phyloP scores from a whole-genome alignment of 1,140 invertebrate species.

The Gonatopus flavifemur region DNA sequence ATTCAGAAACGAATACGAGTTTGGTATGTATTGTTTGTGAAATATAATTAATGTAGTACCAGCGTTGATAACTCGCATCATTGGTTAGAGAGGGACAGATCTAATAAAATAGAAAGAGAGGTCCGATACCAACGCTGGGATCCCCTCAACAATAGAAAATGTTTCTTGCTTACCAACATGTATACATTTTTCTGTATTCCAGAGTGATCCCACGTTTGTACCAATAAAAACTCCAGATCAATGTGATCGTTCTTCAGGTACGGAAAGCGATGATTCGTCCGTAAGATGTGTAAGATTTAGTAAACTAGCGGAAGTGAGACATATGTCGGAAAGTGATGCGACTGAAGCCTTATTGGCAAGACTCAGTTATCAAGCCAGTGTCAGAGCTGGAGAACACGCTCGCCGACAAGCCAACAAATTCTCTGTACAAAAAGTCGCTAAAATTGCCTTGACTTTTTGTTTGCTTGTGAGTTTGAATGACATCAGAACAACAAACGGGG shows the following conservation, averaged over 20 bases:
- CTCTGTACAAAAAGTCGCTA: slow-evolving; percentile 69
- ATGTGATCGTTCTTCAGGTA: slow-evolving; percentile 69
- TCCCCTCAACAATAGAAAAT: too few species aligned
- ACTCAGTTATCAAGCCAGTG: slow-evolving; percentile 79
- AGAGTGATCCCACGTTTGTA: slow-evolving; percentile 82
- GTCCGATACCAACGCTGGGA: too few species aligned
- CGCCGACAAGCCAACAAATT: slow-evolving; percentile 70
- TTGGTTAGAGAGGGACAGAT: too few species aligned
- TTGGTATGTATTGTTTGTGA: slow-evolving; percentile 49
- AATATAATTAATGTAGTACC: neutral
- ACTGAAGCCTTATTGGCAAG: slow-evolving; percentile 81
- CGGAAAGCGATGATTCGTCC: slow-evolving; percentile 82
- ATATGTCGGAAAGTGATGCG: slow-evolving; percentile 80
- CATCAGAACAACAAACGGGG: neutral
- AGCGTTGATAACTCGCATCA: too few species aligned
- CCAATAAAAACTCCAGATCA: slow-evolving; percentile 76
- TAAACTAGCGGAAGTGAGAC: slow-evolving; percentile 81
- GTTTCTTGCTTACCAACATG: too few species aligned
- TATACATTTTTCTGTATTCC: slow-evolving; percentile 31
- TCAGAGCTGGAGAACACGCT: slow-evolving; percentile 72
- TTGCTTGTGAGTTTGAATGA: slow-evolving; percentile 66
- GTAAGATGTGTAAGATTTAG: slow-evolving; percentile 78
- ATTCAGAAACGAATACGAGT: slow-evolving; percentile 62
- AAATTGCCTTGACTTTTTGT: slow-evolving; percentile 77
- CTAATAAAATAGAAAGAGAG: too few species aligned